These are phyloP conservation scores for Leptarthrus brevirostris DNA, from an alignment of 2,888 invertebrate genomes.

Conservation along the genomic window DNA sequence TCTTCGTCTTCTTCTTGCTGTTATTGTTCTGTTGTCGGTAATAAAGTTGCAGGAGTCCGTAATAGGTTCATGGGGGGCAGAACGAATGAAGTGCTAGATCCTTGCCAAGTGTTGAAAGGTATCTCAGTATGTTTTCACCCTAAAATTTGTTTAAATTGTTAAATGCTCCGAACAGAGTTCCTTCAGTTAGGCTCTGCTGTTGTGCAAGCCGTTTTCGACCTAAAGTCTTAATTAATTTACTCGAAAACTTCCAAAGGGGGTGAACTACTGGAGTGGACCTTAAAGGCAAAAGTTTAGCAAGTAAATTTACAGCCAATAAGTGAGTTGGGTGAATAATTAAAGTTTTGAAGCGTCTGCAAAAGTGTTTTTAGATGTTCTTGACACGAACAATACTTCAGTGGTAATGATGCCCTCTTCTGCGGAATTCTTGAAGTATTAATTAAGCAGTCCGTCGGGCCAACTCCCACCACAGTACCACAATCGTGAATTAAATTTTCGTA, in stretches of 20 bases:
- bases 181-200: conserved; percentile 3
- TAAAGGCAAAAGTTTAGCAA: conserved; percentile 23
- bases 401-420: conserved; percentile 13
- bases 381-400: neutral
- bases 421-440: conserved; percentile 19
- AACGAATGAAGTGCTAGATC: neutral
- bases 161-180: neutral
- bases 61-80: neutral
- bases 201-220: conserved; percentile 26
- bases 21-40: neutral
- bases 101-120: conserved; percentile 26
- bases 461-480: neutral
- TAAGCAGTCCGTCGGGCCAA: neutral
- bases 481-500: neutral
- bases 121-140: conserved; percentile 31
- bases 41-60: neutral
- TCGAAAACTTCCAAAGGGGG: conserved; percentile 22
- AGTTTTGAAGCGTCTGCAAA: conserved; percentile 35
- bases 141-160: conserved; percentile 34
- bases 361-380: conserved; percentile 3
- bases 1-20: too few species aligned
- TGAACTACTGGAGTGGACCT: neutral
- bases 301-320: conserved; percentile 38
- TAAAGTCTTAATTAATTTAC: conserved; percentile 44
- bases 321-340: conserved; percentile 39